Evolutionary conservation across 2,113 vertebrate species (phyloP), one percentile per base, ranked within the genome.

Genomic region (Chascanopsetta lugubris): DNA sequence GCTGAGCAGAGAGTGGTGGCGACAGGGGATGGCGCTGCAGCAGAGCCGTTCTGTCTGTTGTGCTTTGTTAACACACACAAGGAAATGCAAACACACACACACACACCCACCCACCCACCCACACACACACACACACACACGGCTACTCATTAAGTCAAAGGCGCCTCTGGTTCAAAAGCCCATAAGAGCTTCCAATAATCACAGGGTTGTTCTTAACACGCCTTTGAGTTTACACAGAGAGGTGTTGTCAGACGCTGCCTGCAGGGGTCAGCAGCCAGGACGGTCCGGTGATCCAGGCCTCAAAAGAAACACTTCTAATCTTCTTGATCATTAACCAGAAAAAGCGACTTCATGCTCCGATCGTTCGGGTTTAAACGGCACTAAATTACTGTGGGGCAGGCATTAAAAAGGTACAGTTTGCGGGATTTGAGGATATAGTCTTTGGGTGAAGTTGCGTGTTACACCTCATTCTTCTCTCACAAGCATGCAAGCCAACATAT

Each of bases 11-110:
- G 73, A 70, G 75, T 49, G 12, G 55, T 56, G 83, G 90, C 67
- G 81, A 88, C 85, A 88, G 80, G 81, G 66, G 69, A 75, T 53
- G 80, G 75, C 63, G 70, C 80, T 74, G 75, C 75, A 25, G 32
- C 51, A 73, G 81, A 75, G 90, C 85, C 83, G 49, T 29, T 89
- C 84, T 85, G 77, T 79, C 80, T 79, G 72, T 46, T 70, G 67
- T 29, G 53, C 55, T 56, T 66, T 27, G 42, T 77, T 54, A 47
- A 21, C 60, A 29, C 5, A 30, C 51, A 65, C 47, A 58, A 10
- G 61, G 40, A 53, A 43, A 63, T 26, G 8, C 29, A 30, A 5
- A 8, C 34, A 36, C 34, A 6, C 15, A 40, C 36, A n/a, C 38
- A 40, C 38, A n/a, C 34, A 38, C 36, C 13, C 36, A 38, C 36